Evolutionary conservation across 1,140 invertebrate species (phyloP).

Genomic region (Drosophila punjabiensis): DNA sequence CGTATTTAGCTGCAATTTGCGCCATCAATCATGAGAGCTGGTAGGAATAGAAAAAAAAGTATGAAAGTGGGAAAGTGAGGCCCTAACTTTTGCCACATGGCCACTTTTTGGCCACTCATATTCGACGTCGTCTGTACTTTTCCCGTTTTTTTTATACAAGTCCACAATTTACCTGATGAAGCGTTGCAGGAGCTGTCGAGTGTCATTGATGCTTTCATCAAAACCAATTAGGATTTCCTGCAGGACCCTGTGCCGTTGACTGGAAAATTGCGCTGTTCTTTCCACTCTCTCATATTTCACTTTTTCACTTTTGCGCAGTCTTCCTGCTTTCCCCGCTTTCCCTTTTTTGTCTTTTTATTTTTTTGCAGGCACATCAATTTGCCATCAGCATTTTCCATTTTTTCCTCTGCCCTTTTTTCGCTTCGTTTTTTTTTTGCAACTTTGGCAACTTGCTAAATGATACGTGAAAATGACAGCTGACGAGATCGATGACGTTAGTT

Average conservation of each 20-base stretch:
- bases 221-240: constrained; percentile 83
- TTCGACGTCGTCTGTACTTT: constrained; percentile 26
- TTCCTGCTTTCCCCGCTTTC: constrained; percentile 12
- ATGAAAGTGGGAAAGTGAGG: constrained; percentile 11
- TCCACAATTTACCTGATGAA: constrained; percentile 78
- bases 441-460: constrained; percentile 83
- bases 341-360: constrained; percentile 18
- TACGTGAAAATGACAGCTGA: constrained; percentile 84
- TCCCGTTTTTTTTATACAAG: constrained; percentile 31
- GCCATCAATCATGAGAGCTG: constrained; percentile 71
- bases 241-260: constrained; percentile 69
- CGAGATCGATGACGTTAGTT: constrained; percentile 84
- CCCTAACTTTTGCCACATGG: constrained; percentile 73
- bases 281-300: constrained; percentile 45
- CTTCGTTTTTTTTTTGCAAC: constrained; percentile 56
- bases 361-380: constrained; percentile 74
- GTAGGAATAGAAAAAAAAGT: constrained; percentile 22
- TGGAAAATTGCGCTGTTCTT: constrained; percentile 74
- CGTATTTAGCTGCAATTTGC: constrained; percentile 82
- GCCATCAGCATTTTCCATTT: constrained; percentile 60
- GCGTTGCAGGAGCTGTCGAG: constrained; percentile 51
- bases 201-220: constrained; percentile 80
- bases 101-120: constrained; percentile 72
- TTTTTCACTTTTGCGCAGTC: constrained; percentile 42
- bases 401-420: constrained; percentile 15